Conservation (phyloP, 2,113 vertebrate species). For the Oenanthe oenanthe region DNA sequence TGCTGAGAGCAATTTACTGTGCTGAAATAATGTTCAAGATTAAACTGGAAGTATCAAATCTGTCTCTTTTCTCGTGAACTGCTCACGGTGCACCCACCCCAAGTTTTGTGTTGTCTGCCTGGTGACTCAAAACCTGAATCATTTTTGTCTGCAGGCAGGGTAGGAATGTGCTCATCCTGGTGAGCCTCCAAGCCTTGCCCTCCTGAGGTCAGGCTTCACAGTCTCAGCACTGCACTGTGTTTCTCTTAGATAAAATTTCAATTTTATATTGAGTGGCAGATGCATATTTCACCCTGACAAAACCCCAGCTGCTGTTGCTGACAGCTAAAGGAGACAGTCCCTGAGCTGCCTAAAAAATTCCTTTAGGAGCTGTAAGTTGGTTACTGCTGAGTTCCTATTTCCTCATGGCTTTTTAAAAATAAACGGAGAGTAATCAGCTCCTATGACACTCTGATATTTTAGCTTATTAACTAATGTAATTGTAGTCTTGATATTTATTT, state of each 20-base stretch:
- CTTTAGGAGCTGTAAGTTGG: background rate
- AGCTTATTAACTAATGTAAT: background rate
- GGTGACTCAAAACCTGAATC: background rate
- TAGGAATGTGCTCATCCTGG: background rate
- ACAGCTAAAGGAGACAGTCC: background rate
- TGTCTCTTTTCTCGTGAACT: fast-evolving
- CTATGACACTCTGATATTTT: background rate
- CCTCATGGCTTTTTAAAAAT: background rate
- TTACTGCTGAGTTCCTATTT: background rate
- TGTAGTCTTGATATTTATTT: background rate
- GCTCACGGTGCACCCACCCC: fast-evolving
- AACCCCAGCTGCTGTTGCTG: background rate
- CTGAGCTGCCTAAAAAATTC: background rate
- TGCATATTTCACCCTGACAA: background rate
- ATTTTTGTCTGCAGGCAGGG: background rate
- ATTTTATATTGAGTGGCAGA: background rate
- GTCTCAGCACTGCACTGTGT: background rate
- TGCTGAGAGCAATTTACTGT: background rate
- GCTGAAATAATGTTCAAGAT: background rate
- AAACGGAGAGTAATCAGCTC: background rate
- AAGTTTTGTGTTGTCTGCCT: background rate
- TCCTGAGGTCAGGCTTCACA: background rate
- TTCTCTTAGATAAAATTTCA: background rate
- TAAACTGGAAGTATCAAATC: background rate
- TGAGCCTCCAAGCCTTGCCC: background rate